A percentile compares a stretch with the other conserved stretches of the same genome.
These are phyloP conservation scores for Oscheius sp. DNA, from an alignment of 2,888 invertebrate species.

Conservation along the genomic window DNA sequence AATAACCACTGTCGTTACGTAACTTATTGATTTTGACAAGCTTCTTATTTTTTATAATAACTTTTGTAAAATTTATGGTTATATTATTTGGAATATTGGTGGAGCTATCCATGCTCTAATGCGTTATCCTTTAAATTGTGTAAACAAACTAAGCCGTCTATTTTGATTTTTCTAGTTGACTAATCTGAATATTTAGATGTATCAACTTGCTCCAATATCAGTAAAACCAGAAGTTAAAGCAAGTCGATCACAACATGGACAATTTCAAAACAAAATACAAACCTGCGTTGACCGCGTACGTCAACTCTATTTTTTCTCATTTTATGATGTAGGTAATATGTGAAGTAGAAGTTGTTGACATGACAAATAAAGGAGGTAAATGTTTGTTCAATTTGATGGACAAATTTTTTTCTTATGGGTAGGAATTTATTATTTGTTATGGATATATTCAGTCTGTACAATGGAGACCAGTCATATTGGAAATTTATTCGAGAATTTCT, in stretches of 20 bases:
- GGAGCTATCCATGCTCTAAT: too few relatives aligned
- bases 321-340: slow-evolving; percentile 33
- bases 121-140: too few relatives aligned
- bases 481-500: slow-evolving; percentile 56
- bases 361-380: slow-evolving; percentile 36
- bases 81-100: too few relatives aligned
- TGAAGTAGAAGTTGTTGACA: slow-evolving; percentile 49
- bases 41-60: too few relatives aligned
- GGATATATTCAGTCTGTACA: slow-evolving; percentile 48
- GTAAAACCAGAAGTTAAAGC: slow-evolving; percentile 34
- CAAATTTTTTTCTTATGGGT: slow-evolving; percentile 60
- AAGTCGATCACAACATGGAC: slow-evolving; percentile 37
- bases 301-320: background rate
- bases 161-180: too few relatives aligned
- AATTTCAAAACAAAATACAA: slow-evolving; percentile 37
- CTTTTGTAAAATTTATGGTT: background rate
- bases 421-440: background rate
- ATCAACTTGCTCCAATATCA: slow-evolving; percentile 26
- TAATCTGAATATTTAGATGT: slow-evolving; percentile 20
- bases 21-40: too few relatives aligned
- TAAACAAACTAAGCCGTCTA: too few relatives aligned
- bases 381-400: slow-evolving; percentile 54
- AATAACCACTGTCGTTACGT: too few relatives aligned
- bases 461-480: slow-evolving; percentile 59
- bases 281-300: slow-evolving; percentile 33